Percentiles rank a stretch among this genome's conserved stretches.
phyloP scores from a whole-genome alignment of 2,888 invertebrate genomes.

The Phortica magna region DNA sequence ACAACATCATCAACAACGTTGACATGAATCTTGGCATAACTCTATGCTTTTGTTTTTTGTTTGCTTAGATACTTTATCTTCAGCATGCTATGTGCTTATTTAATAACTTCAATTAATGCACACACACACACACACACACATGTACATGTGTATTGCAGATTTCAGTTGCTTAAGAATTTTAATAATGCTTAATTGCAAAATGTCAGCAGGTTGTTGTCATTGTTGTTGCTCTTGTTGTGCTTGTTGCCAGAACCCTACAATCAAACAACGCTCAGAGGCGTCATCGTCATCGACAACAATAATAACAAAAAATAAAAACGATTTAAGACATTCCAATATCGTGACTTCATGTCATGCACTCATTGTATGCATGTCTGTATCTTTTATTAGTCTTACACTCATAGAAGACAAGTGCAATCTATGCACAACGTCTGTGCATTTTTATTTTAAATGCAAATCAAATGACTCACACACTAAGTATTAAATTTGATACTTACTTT shows the following conservation, averaged over 20 bases:
- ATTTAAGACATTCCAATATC: conserved; percentile 61
- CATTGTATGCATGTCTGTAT: not conserved
- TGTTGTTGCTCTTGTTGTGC: not conserved
- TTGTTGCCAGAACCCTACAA: conserved; percentile 15
- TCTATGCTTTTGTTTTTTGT: too few species aligned
- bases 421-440: not conserved
- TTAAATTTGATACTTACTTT: conserved; percentile 6
- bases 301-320: conserved; percentile 34
- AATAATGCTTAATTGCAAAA: conserved; percentile 41
- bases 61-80: too few species aligned
- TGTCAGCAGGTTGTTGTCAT: conserved; percentile 35
- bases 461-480: conserved; percentile 15
- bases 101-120: conserved; percentile 8
- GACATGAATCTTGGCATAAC: too few species aligned
- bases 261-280: conserved; percentile 1
- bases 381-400: conserved; percentile 8
- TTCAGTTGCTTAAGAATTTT: conserved; percentile 24
- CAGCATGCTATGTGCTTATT: not conserved
- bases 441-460: not conserved
- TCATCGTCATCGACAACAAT: not conserved
- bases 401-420: conserved; percentile 4
- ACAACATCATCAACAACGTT: not conserved
- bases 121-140: not conserved
- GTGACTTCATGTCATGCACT: conserved; percentile 60
- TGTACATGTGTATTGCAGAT: not conserved